A percentile compares a stretch with the other conserved stretches of the same genome.
phyloP scores from a whole-genome alignment of 1,140 invertebrate genomes.

The Pinna nobilis region DNA sequence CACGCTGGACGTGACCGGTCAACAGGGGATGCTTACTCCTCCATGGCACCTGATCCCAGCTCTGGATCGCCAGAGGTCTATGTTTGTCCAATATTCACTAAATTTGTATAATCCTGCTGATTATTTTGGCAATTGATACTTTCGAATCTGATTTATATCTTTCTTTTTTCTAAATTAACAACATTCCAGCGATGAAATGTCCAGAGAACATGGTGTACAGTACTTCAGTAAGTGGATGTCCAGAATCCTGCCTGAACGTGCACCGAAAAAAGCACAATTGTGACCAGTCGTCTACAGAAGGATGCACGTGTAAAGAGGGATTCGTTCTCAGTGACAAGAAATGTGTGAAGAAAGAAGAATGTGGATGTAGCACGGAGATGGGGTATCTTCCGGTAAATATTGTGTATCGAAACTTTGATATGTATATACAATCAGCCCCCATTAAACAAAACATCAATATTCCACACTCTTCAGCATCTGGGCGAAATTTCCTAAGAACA shows the following conservation, averaged over 20 bases:
- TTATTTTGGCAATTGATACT: neutral
- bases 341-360: conserved; percentile 37
- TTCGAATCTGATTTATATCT: neutral
- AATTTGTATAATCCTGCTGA: no score
- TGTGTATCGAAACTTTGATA: no score
- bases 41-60: no score
- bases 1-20: no score
- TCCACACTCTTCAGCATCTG: no score
- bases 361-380: conserved; percentile 30
- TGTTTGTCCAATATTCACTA: no score
- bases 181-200: conserved; percentile 25
- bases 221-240: conserved; percentile 36
- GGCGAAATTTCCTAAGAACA: no score
- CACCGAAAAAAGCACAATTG: conserved; percentile 18
- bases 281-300: conserved; percentile 29
- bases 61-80: no score
- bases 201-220: conserved; percentile 37
- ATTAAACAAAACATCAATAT: no score
- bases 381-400: conserved; percentile 34
- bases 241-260: conserved; percentile 30
- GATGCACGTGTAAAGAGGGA: conserved; percentile 41
- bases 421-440: no score
- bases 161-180: neutral
- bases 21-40: no score
- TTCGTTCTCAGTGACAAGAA: conserved; percentile 41